Conservation (phyloP, 2,888 invertebrate species). For the Neoitamus cyanurus region DNA sequence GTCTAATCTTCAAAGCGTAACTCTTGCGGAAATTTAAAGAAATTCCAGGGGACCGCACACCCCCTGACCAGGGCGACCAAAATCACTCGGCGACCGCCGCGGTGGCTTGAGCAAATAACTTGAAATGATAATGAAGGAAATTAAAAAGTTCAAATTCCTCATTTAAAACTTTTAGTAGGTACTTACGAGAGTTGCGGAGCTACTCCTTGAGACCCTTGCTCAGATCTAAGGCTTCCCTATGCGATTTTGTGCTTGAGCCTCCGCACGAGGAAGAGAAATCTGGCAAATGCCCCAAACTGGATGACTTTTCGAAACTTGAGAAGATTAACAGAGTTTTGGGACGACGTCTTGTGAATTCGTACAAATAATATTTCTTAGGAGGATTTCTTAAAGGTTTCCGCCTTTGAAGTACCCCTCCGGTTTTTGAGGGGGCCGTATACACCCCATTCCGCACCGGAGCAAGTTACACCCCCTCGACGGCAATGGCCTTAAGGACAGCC, state of each 20-base stretch:
- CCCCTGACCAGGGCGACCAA: not conserved
- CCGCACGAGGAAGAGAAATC: not conserved
- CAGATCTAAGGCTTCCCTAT: not conserved
- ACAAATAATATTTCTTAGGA: conserved; percentile 1
- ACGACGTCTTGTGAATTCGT: not conserved
- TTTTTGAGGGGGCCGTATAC: not conserved
- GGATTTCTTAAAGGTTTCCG: not conserved
- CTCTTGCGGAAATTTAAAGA: conserved; percentile 1
- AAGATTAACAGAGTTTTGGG: not conserved
- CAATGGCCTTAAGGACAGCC: not conserved
- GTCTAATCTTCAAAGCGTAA: not conserved
- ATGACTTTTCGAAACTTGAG: not conserved
- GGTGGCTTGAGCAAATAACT: not conserved
- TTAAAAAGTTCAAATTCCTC: conserved; percentile 5
- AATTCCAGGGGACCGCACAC: not conserved
- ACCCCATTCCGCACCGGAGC: not conserved
- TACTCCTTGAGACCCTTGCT: not conserved
- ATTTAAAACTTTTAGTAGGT: conserved; percentile 5
- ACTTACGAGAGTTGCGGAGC: not conserved
- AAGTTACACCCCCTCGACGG: not conserved
- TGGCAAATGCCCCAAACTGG: conserved; percentile 1
- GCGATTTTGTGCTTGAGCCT: not conserved
- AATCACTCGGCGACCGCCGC: not conserved
- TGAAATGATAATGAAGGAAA: conserved; percentile 1
- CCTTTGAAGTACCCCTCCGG: not conserved